Conservation (phyloP, 2,888 invertebrate genomes). For the Calameuta idolon region DNA sequence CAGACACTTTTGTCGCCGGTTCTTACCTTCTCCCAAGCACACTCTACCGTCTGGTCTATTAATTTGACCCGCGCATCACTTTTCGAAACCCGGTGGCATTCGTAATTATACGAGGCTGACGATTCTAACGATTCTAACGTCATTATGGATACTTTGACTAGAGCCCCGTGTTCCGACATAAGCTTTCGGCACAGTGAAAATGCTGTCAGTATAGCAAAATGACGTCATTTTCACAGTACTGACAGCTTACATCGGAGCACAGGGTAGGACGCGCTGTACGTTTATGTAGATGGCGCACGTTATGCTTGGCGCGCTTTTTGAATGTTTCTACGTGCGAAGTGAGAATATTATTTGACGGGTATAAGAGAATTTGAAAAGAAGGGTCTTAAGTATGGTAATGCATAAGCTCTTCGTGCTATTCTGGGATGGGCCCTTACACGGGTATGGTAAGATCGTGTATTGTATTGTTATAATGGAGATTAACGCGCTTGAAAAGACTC, state of each 20-base stretch:
- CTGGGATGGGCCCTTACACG: background rate
- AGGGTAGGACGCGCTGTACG: background rate
- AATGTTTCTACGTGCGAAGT: background rate
- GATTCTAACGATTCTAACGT: background rate
- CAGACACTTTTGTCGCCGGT: background rate
- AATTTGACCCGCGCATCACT: background rate
- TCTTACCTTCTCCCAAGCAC: background rate
- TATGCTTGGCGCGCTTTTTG: background rate
- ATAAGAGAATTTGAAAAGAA: background rate
- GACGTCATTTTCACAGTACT: too few relatives aligned
- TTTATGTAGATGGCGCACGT: background rate
- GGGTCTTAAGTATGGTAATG: background rate
- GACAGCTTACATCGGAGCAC: too few relatives aligned
- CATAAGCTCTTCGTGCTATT: background rate
- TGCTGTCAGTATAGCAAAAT: too few relatives aligned
- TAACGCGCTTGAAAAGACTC: constrained; percentile 39
- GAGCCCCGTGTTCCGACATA: too few relatives aligned
- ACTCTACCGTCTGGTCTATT: background rate
- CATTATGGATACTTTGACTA: background rate
- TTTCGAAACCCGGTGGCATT: background rate
- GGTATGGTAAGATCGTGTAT: background rate
- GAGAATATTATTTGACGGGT: background rate
- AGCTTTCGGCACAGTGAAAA: too few relatives aligned
- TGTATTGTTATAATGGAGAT: constrained; percentile 31
- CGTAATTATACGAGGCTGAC: background rate